Conservation (phyloP, 2,113 vertebrate species). For the Sminthopsis crassicaudata region DNA sequence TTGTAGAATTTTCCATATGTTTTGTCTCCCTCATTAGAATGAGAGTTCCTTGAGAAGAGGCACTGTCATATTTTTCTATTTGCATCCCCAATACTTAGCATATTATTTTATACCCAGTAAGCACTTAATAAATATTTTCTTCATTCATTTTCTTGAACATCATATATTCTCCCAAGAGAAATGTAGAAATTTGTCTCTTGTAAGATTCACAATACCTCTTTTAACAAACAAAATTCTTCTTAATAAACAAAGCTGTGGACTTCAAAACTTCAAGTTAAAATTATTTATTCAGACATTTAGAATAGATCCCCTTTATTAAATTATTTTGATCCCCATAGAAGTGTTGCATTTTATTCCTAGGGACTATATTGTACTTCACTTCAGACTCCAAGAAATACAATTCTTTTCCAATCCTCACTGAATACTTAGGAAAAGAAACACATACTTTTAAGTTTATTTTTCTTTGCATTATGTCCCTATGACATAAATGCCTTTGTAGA, state of each 20-base stretch:
- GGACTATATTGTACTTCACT: conserved; percentile 31
- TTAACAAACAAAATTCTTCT: neutral
- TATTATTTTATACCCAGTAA: neutral
- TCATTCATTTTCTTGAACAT: neutral
- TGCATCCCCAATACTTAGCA: neutral
- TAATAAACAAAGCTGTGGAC: neutral
- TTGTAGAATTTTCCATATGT: neutral
- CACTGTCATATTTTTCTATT: neutral
- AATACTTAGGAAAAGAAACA: neutral
- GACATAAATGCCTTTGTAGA: neutral
- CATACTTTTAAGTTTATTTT: conserved; percentile 41
- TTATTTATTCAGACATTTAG: neutral
- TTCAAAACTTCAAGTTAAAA: neutral
- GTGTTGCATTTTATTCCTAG: neutral
- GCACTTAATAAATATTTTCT: neutral
- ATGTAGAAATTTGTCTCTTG: neutral
- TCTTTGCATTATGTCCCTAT: conserved; percentile 33
- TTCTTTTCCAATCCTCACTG: neutral
- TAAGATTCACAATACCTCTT: neutral
- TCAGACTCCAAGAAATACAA: neutral
- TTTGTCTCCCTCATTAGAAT: neutral
- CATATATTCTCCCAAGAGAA: neutral
- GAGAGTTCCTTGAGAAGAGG: neutral
- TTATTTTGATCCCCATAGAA: neutral
- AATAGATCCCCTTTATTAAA: neutral